These are phyloP conservation scores for Hyla sarda DNA, from an alignment of 2,113 vertebrate genomes.

Conservation along the genomic window DNA sequence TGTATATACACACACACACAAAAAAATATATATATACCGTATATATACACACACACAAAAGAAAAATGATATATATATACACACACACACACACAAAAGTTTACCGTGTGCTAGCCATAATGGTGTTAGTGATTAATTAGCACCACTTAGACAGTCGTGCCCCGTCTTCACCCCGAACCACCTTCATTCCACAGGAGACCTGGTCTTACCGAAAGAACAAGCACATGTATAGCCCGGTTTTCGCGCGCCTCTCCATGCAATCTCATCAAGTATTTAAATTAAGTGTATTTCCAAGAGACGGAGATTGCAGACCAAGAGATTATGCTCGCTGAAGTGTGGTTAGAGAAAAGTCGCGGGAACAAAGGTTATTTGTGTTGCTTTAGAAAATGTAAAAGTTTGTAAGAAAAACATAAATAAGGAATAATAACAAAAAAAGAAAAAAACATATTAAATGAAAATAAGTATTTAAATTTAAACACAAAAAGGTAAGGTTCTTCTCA, in stretches of 20 bases:
- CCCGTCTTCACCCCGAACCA: constrained; percentile 15
- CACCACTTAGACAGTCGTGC: constrained; percentile 16
- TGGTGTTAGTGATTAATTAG: constrained; percentile 10
- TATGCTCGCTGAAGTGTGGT: not conserved
- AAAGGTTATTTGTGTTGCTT: not conserved
- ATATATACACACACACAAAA: not conserved
- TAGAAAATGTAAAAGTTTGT: not conserved
- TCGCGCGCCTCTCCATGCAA: not conserved
- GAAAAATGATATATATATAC: not conserved
- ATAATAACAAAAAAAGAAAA: too few species aligned
- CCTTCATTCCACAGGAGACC: constrained; percentile 24
- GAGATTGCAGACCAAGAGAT: constrained; percentile 5
- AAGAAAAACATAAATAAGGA: too few species aligned
- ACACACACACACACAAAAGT: not conserved
- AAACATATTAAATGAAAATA: not conserved
- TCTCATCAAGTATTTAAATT: constrained; percentile 30
- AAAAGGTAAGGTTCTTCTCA: too few species aligned
- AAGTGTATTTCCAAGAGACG: constrained; percentile 8
- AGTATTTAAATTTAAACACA: not conserved
- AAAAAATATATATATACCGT: not conserved
- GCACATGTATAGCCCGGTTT: not conserved
- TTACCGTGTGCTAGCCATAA: not conserved
- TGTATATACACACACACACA: too few species aligned
- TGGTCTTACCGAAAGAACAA: constrained; percentile 9
- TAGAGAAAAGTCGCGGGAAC: not conserved